Conservation (phyloP, 2,888 invertebrate species). For the Archaeoteleia sp. region DNA sequence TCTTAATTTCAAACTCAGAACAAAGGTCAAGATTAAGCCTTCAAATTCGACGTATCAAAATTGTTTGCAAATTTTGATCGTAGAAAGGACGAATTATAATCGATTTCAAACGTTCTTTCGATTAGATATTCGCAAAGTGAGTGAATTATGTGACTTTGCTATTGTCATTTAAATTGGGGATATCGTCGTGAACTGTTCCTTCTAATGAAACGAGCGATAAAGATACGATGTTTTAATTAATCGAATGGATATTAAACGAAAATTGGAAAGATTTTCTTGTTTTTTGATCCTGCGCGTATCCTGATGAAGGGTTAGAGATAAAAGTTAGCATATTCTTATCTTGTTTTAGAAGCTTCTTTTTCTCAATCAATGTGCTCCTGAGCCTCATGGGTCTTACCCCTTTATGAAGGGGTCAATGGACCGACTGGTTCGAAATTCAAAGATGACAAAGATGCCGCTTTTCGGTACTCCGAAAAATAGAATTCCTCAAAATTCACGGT, state of each 20-base stretch:
- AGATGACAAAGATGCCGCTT: slow-evolving; percentile 37
- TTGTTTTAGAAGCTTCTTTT: slow-evolving; percentile 5
- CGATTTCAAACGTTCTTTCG: slow-evolving; percentile 14
- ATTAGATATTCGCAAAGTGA: slow-evolving; percentile 20
- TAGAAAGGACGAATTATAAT: slow-evolving; percentile 26
- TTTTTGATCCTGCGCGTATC: too few species aligned
- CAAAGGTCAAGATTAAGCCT: not conserved
- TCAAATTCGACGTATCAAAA: slow-evolving; percentile 25
- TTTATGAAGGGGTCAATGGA: slow-evolving; percentile 30
- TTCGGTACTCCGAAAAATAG: slow-evolving; percentile 31
- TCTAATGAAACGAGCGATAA: not conserved
- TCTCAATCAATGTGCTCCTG: slow-evolving; percentile 27
- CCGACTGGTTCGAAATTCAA: slow-evolving; percentile 13
- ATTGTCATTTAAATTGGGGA: slow-evolving; percentile 41
- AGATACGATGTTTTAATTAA: not conserved
- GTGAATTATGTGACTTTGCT: not conserved
- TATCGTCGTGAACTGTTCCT: slow-evolving; percentile 9
- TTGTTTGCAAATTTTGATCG: slow-evolving; percentile 6
- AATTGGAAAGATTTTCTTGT: too few species aligned
- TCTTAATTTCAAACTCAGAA: slow-evolving; percentile 27
- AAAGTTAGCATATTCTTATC: not conserved
- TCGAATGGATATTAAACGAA: not conserved
- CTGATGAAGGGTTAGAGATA: too few species aligned
- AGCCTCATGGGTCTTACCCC: slow-evolving; percentile 28
- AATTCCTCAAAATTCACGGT: slow-evolving; percentile 35